Conservation (phyloP, 2,888 invertebrate genomes). For the Myopa testacea region DNA sequence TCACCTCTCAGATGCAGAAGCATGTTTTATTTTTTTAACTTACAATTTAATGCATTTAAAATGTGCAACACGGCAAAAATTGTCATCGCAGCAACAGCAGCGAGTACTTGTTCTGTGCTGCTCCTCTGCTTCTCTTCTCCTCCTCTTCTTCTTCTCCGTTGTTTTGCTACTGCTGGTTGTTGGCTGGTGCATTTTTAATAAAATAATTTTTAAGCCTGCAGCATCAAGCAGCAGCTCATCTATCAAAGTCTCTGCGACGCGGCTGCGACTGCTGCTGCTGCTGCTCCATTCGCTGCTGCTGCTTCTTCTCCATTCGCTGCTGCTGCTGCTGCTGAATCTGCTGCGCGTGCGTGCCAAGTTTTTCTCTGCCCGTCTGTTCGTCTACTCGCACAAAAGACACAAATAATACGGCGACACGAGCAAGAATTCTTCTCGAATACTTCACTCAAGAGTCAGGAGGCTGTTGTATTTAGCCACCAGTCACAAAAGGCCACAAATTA, state of each 20-base stretch:
- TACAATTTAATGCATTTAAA: constrained; percentile 26
- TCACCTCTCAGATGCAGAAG: constrained; percentile 16
- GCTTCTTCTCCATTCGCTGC: not conserved
- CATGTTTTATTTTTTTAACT: not conserved
- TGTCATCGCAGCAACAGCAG: not conserved
- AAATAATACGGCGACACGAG: not conserved
- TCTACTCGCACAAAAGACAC: too few species aligned
- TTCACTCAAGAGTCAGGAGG: not conserved
- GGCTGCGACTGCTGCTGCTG: not conserved
- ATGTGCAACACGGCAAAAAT: constrained; percentile 1
- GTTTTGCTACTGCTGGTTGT: not conserved
- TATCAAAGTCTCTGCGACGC: constrained; percentile 40
- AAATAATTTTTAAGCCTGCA: constrained; percentile 47
- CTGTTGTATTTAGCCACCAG: constrained; percentile 19
- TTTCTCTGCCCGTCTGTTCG: not conserved
- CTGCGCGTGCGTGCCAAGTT: not conserved
- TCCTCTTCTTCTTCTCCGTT: not conserved
- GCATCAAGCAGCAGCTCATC: constrained; percentile 43
- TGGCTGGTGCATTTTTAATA: constrained; percentile 19
- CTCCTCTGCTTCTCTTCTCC: not conserved
- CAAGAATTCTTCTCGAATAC: not conserved
- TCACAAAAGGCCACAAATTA: constrained; percentile 28
- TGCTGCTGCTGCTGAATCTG: not conserved
- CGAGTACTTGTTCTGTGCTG: not conserved
- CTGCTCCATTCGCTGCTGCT: not conserved